Evolutionary conservation across 30 jellyfish, hydroid and myxozoan species (phyloP), one percentile per base, ranked within the genome.

Genomic region (Pelagia noctiluca): DNA sequence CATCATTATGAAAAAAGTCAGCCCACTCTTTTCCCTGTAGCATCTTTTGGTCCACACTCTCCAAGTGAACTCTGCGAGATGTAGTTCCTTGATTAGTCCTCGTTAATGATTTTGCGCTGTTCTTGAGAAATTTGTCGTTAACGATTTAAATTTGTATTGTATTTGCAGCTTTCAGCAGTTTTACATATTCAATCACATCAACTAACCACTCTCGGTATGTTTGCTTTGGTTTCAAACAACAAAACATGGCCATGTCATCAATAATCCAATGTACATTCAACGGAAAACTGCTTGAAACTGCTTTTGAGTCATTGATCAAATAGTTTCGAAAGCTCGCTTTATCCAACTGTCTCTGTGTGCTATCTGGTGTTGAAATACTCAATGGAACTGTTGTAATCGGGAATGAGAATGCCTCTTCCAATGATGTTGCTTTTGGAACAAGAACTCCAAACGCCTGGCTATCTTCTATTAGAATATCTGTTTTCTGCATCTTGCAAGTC

Each of bases 241-340:
- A 32, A 50, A 50, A 49, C 25, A 75, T n/a, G 47, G 78, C 86
- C 86, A 74, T 74, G 28, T 30, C 75, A 22, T 12, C 78, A 48
- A 48, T 74, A 48, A 74, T 74, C 86, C 86, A 74, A 8, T 78
- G 26, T 24, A 78, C 82, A 10, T 74, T 70, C 75, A 18, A 49
- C 35, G 83, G 83, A 18, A 48, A 73, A 49, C 32, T 46, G 29
- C 35, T 70, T 16, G 77, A 28, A 29, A 23, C 42, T 63, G 77
- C 28, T 16, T 63, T 29, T 63, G 77, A 63, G 18, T 63, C 77
- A 22, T 63, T n/a, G 77, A 63, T 63, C 77, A 29, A 42, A 42
- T 42, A 42, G 57, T 42, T 42, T 42, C 57, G 57, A 42, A 42
- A 42, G 16, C 57, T 42, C 12, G 57, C 57, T 16, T 42, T 42